These are phyloP conservation scores for Umimayanthus kanabou DNA, from an alignment of 92 coral and sea anemone species.

Conservation along the genomic window DNA sequence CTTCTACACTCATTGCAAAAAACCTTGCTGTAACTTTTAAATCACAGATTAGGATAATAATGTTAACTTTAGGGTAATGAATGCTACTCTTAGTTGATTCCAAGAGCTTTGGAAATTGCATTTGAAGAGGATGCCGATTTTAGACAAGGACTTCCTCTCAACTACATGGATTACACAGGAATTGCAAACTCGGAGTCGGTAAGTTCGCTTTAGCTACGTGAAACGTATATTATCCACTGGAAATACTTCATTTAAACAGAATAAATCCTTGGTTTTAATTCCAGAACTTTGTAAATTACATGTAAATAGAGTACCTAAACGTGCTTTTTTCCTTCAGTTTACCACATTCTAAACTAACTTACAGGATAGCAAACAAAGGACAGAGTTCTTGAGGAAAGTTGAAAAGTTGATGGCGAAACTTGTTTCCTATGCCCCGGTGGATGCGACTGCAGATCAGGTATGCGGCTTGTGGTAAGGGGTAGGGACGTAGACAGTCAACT, in stretches of 20 bases:
- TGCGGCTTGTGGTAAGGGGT: background rate
- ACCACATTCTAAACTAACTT: background rate
- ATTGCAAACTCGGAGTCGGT: slow-evolving; percentile 88
- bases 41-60: no score
- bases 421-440: slow-evolving; percentile 89
- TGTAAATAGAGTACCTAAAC: no score
- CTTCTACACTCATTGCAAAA: no score
- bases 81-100: slow-evolving; percentile 68
- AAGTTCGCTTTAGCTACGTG: slow-evolving; percentile 14
- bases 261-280: background rate
- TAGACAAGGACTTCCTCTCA: slow-evolving; percentile 91
- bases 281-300: no score
- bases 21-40: background rate
- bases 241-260: no score
- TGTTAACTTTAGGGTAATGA: background rate
- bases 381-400: slow-evolving; percentile 83
- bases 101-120: slow-evolving; percentile 91
- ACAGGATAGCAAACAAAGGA: slow-evolving; percentile 78
- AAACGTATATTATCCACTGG: background rate
- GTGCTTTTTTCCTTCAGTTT: no score
- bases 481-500: no score
- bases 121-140: slow-evolving; percentile 96
- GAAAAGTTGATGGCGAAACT: slow-evolving; percentile 92
- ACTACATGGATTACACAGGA: slow-evolving; percentile 84
- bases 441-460: slow-evolving; percentile 99